Percentiles rank a stretch among this genome's conserved stretches.
Conservation (phyloP, 1,140 invertebrate genomes). For the Lepidurus arcticus region DNA sequence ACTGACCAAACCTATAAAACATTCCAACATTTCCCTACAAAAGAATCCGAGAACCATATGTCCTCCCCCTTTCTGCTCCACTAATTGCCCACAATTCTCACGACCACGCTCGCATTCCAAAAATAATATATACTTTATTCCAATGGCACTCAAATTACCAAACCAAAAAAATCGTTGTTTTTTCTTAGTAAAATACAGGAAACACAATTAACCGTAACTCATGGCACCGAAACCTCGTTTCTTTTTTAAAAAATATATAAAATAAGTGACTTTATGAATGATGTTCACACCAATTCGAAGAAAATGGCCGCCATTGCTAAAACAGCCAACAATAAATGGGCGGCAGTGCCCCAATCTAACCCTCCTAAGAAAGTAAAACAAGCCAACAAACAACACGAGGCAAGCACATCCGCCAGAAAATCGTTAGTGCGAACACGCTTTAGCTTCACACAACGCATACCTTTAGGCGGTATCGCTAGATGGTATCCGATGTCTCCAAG, state of each 20-base stretch:
- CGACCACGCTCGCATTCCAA: too few species aligned
- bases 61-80: too few species aligned
- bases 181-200: too few species aligned
- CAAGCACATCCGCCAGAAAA: slow-evolving; percentile 29
- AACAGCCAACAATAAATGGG: slow-evolving; percentile 51
- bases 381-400: slow-evolving; percentile 59
- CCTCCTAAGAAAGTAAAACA: slow-evolving; percentile 56
- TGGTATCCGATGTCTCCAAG: neutral
- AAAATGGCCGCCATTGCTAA: slow-evolving; percentile 62
- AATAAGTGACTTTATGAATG: neutral
- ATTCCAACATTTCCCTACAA: too few species aligned
- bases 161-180: too few species aligned
- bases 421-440: neutral
- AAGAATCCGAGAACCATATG: too few species aligned
- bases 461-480: neutral
- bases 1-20: too few species aligned
- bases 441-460: neutral
- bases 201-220: too few species aligned
- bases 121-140: too few species aligned
- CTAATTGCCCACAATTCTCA: too few species aligned
- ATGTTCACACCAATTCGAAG: slow-evolving; percentile 41
- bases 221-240: too few species aligned
- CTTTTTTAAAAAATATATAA: neutral
- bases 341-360: slow-evolving; percentile 58
- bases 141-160: too few species aligned